Conservation (phyloP, 2,113 vertebrate species). For the Scolopax mira region DNA sequence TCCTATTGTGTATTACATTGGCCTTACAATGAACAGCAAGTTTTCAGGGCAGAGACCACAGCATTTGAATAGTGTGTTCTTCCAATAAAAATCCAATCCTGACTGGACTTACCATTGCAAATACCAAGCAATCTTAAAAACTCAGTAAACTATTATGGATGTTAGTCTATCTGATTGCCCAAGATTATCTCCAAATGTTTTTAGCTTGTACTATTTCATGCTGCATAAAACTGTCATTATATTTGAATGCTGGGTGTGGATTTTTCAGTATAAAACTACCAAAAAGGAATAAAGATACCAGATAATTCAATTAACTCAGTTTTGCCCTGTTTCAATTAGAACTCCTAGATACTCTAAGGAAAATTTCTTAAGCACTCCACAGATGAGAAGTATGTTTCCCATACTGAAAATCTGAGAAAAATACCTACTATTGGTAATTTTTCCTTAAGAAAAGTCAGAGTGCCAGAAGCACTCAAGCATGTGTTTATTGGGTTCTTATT, state of each 20-base stretch:
- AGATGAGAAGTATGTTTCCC: neutral
- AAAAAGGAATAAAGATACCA: neutral
- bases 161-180: neutral
- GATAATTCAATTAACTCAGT: neutral
- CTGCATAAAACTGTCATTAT: neutral
- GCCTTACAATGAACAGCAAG: neutral
- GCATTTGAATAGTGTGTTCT: neutral
- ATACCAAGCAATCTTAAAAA: neutral
- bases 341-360: neutral
- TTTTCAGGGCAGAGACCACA: neutral
- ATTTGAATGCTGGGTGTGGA: neutral
- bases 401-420: neutral
- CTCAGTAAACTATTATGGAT: neutral
- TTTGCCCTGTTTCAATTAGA: neutral
- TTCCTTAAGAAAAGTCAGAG: neutral
- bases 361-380: neutral
- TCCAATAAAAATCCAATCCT: neutral
- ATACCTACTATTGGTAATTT: neutral
- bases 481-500: neutral
- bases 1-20: neutral
- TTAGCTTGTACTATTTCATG: neutral
- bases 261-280: neutral
- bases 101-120: neutral
- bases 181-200: neutral
- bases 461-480: neutral